A percentile compares a stretch with the other conserved stretches of the same genome.
phyloP scores from a whole-genome alignment of 2,113 vertebrate species.

The Hirundichthys speculiger region DNA sequence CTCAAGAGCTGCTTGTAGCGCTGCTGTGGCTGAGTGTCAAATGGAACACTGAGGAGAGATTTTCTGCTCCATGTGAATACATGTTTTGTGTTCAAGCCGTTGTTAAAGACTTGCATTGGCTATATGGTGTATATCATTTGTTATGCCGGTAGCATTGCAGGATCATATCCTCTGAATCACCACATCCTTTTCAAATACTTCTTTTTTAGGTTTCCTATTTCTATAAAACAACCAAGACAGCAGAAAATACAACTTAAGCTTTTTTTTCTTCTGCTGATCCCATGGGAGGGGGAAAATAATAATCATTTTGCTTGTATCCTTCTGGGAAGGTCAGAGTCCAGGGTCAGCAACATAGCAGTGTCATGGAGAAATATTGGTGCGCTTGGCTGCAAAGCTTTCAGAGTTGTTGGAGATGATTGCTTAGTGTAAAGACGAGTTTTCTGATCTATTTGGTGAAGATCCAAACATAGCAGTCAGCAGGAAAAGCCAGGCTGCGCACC shows the following conservation, averaged over 20 bases:
- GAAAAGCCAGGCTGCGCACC: slow-evolving; percentile 6
- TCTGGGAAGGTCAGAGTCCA: slow-evolving; percentile 46
- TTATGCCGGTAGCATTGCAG: slow-evolving; percentile 6
- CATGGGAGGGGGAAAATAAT: slow-evolving; percentile 13
- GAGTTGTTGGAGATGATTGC: slow-evolving; percentile 10
- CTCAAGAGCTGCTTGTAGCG: slow-evolving; percentile 6
- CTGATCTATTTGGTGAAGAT: slow-evolving; percentile 24
- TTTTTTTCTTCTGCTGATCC: slow-evolving; percentile 40
- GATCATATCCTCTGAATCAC: slow-evolving; percentile 10
- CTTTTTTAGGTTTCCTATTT: background rate
- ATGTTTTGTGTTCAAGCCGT: background rate
- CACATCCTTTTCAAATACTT: slow-evolving; percentile 12
- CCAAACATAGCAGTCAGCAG: slow-evolving; percentile 20
- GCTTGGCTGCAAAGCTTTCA: slow-evolving; percentile 11
- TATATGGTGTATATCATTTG: slow-evolving; percentile 3
- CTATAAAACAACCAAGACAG: slow-evolving; percentile 19
- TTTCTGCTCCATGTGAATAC: background rate
- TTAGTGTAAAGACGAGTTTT: slow-evolving; percentile 11
- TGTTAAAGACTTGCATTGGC: background rate
- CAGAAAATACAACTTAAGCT: slow-evolving; percentile 32
- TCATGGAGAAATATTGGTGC: slow-evolving; percentile 23
- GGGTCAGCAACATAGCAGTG: slow-evolving; percentile 33
- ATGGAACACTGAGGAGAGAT: background rate
- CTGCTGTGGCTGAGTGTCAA: background rate
- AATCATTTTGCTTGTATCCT: slow-evolving; percentile 40